These are phyloP conservation scores for Therioaphis trifolii DNA, from an alignment of 2,888 invertebrate species.

Conservation along the genomic window DNA sequence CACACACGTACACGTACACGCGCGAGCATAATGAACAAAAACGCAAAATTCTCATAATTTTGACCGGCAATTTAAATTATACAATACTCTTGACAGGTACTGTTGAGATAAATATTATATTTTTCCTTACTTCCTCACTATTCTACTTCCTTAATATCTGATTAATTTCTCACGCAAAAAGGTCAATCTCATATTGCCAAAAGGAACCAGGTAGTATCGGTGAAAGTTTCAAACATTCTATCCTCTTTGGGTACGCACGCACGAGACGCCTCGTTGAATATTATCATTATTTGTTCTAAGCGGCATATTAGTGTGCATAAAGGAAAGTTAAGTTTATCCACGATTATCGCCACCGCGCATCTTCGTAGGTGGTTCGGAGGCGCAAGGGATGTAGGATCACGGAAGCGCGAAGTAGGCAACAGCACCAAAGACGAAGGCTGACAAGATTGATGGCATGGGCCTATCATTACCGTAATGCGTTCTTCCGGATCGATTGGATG, in stretches of 20 bases:
- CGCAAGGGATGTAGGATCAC: too few species aligned
- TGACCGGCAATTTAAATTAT: too few species aligned
- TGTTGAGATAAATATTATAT: too few species aligned
- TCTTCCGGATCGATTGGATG: constrained; percentile 53
- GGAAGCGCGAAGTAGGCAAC: constrained; percentile 20
- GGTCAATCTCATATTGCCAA: constrained; percentile 10
- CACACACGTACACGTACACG: too few species aligned
- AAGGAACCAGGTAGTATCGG: not conserved
- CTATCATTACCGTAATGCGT: constrained; percentile 52
- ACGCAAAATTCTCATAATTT: too few species aligned
- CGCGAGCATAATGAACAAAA: too few species aligned
- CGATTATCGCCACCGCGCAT: not conserved
- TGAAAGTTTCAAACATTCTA: constrained; percentile 34
- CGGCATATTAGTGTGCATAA: constrained; percentile 37
- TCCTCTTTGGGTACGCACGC: not conserved
- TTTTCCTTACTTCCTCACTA: too few species aligned
- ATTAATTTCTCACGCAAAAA: constrained; percentile 22
- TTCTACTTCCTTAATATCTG: too few species aligned
- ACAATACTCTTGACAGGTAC: too few species aligned
- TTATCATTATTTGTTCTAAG: constrained; percentile 25
- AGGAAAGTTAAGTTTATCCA: constrained; percentile 12
- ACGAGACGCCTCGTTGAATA: constrained; percentile 23
- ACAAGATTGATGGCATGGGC: constrained; percentile 50
- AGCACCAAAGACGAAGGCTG: not conserved
- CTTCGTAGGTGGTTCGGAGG: not conserved